Percentiles rank a stretch among this genome's conserved stretches.
phyloP scores from a whole-genome alignment of 2,797 vertebrate genomes.

The Cossypha dichroa region DNA sequence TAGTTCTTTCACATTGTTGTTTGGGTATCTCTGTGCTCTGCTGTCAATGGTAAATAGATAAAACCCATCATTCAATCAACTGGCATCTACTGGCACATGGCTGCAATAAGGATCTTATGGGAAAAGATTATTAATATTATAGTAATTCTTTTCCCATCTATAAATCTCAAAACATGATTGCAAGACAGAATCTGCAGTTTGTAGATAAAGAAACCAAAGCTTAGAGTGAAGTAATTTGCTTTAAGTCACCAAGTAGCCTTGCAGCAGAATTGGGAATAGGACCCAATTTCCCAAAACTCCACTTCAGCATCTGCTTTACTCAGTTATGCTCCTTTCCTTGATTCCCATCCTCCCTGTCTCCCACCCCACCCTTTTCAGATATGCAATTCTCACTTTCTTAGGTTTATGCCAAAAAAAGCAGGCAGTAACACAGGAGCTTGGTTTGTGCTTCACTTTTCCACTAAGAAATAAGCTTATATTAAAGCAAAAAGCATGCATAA shows the following conservation, averaged over 20 bases:
- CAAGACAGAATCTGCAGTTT: not conserved
- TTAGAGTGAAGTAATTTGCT: not conserved
- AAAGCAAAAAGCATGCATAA: not conserved
- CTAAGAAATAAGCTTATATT: not conserved
- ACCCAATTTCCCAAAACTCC: not conserved
- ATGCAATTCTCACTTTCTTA: not conserved
- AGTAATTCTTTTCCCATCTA: not conserved
- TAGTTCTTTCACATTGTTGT: not conserved
- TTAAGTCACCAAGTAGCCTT: not conserved
- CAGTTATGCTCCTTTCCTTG: not conserved
- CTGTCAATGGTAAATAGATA: not conserved
- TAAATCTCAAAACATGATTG: not conserved
- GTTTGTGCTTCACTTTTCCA: not conserved
- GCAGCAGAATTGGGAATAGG: not conserved
- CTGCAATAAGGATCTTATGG: not conserved
- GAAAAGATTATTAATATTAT: not conserved
- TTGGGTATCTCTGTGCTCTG: not conserved
- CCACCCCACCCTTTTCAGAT: rapidly evolving
- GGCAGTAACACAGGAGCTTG: not conserved
- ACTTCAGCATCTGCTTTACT: not conserved
- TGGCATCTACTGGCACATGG: not conserved
- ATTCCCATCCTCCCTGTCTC: not conserved
- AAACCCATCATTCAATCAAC: not conserved
- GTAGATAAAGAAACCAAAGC: not conserved
- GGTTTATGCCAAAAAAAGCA: not conserved